These are phyloP conservation scores for Acronicta aceris DNA, from an alignment of 2,888 invertebrate species.

Conservation along the genomic window DNA sequence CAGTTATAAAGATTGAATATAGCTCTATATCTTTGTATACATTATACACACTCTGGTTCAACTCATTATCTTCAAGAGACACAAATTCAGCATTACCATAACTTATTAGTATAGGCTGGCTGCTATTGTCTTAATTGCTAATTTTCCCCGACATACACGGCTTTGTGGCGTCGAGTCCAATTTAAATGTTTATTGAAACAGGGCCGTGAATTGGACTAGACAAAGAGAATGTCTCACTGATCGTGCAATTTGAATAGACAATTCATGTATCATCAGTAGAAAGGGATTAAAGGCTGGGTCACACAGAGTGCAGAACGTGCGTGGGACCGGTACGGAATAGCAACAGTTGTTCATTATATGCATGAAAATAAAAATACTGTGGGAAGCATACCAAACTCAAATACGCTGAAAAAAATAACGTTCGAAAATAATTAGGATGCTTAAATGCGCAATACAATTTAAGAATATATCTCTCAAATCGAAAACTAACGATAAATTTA, in stretches of 20 bases:
- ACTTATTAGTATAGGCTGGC: slow-evolving; percentile 29
- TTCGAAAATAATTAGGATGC: too few relatives aligned
- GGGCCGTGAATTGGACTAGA: slow-evolving; percentile 43
- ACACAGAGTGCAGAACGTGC: too few relatives aligned
- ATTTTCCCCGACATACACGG: slow-evolving; percentile 46
- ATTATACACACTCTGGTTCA: neutral
- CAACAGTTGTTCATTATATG: too few relatives aligned
- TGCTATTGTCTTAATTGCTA: slow-evolving; percentile 49
- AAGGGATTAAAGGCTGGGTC: slow-evolving; percentile 30
- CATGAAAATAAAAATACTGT: too few relatives aligned
- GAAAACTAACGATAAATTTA: too few relatives aligned
- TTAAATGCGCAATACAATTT: too few relatives aligned
- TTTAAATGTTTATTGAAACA: slow-evolving; percentile 58
- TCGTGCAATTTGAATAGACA: slow-evolving; percentile 57
- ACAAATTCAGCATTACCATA: slow-evolving; percentile 40
- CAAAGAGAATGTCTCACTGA: slow-evolving; percentile 54
- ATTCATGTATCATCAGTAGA: slow-evolving; percentile 39
- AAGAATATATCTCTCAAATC: too few relatives aligned
- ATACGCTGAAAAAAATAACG: too few relatives aligned
- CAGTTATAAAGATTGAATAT: neutral
- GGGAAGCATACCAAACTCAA: neutral
- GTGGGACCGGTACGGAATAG: too few relatives aligned
- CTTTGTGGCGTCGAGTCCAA: slow-evolving; percentile 49
- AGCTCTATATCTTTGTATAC: neutral
- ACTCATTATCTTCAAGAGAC: slow-evolving; percentile 7